Conservation (phyloP, 53 echinoderm and acorn worm species). For the Glandiceps talaboti region DNA sequence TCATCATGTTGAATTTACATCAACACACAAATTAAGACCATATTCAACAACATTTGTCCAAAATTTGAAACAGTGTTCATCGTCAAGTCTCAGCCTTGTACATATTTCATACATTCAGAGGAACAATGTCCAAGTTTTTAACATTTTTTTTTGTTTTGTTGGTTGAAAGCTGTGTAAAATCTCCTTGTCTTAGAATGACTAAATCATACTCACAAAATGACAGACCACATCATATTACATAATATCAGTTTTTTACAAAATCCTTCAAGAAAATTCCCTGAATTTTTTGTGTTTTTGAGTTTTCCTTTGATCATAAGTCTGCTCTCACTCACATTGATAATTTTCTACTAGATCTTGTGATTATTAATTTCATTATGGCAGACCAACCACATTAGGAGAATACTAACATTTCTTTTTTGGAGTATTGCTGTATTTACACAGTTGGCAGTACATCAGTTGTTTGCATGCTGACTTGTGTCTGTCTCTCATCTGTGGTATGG, state of each 20-base stretch:
- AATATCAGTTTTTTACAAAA: neutral
- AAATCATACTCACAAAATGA: neutral
- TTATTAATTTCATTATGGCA: too few species aligned
- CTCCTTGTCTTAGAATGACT: neutral
- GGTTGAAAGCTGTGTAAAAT: neutral
- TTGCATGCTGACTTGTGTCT: too few species aligned
- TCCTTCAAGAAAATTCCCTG: neutral
- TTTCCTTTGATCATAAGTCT: neutral
- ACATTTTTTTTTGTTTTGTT: neutral
- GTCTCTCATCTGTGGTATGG: too few species aligned
- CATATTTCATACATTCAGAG: neutral
- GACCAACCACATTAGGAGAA: too few species aligned
- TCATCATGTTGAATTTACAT: too few species aligned
- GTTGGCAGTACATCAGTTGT: neutral
- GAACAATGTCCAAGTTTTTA: neutral
- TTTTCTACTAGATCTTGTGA: too few species aligned
- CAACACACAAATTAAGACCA: too few species aligned
- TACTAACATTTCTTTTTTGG: too few species aligned
- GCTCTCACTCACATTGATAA: too few species aligned
- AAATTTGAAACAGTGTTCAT: too few species aligned
- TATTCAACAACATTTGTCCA: too few species aligned
- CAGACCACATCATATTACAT: neutral
- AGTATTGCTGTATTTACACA: neutral
- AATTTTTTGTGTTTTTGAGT: neutral
- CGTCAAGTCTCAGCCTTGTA: neutral